A percentile compares a stretch with the other conserved stretches of the same genome.
Evolutionary conservation across 2,113 vertebrate species (phyloP).

Genomic region (Chloropsis hardwickii): DNA sequence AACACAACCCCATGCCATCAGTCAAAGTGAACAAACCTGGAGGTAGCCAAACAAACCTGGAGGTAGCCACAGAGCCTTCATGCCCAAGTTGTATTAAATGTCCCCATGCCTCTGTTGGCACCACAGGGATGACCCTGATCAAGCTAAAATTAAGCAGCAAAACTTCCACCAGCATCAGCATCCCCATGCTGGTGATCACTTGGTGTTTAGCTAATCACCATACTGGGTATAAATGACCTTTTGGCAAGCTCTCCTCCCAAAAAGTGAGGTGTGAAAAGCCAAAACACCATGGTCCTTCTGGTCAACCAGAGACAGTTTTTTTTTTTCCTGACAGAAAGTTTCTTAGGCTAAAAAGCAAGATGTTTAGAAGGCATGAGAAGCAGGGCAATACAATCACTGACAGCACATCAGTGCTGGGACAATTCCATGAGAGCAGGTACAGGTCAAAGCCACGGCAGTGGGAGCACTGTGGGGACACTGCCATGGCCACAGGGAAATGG

Average conservation of each 20-base stretch:
- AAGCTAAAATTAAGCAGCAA: not conserved
- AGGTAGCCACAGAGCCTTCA: not conserved
- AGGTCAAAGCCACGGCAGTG: not conserved
- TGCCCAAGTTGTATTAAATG: not conserved
- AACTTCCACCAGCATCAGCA: not conserved
- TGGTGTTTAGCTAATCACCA: not conserved
- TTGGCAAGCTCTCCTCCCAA: not conserved
- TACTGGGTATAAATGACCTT: not conserved
- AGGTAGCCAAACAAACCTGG: not conserved
- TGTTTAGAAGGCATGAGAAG: not conserved
- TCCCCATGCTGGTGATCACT: not conserved
- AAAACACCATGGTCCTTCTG: not conserved
- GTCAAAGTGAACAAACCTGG: not conserved
- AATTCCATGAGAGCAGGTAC: not conserved
- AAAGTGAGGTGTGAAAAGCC: not conserved
- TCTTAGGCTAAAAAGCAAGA: not conserved
- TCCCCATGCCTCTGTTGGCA: not conserved
- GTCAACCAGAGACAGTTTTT: not conserved
- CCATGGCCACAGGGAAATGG: accelerated
- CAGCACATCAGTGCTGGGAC: not conserved
- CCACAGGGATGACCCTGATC: not conserved
- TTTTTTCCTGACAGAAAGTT: not conserved
- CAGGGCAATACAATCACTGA: not conserved
- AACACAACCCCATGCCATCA: not conserved
- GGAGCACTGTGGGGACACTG: not conserved